These are phyloP conservation scores for Netelia melanura DNA, from an alignment of 2,888 invertebrate species.

Conservation along the genomic window DNA sequence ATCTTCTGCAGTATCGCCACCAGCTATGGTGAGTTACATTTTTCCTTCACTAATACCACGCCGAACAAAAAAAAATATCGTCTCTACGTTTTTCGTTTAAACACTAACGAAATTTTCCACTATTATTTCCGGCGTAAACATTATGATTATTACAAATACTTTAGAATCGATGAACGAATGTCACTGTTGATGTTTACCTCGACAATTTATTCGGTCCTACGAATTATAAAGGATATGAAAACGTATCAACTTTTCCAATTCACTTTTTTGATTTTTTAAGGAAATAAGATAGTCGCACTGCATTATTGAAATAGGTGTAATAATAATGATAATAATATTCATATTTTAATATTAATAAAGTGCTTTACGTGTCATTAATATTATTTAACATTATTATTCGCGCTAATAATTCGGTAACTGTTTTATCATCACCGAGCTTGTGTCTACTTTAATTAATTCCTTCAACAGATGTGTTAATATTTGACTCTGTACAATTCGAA, in stretches of 20 bases:
- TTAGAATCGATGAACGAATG: background rate
- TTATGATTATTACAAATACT: background rate
- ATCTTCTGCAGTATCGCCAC: constrained; percentile 73
- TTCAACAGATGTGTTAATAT: background rate
- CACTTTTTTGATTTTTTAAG: no score
- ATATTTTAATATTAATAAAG: no score
- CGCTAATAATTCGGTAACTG: no score
- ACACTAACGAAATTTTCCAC: background rate
- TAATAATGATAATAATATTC: no score
- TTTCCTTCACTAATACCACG: constrained; percentile 2
- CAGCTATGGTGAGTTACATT: constrained; percentile 67
- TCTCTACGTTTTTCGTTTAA: background rate
- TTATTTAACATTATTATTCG: no score
- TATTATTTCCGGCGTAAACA: background rate
- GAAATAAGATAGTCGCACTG: no score
- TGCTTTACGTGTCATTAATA: no score
- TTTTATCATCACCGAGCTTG: no score
- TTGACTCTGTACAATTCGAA: background rate
- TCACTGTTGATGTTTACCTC: constrained; percentile 11
- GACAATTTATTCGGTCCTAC: background rate
- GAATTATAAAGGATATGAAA: background rate
- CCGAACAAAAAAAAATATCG: background rate
- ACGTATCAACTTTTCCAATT: background rate
- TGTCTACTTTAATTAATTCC: no score
- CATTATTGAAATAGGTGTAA: no score